Conservation (phyloP, 1,140 invertebrate species). For the Cherax destructor region DNA sequence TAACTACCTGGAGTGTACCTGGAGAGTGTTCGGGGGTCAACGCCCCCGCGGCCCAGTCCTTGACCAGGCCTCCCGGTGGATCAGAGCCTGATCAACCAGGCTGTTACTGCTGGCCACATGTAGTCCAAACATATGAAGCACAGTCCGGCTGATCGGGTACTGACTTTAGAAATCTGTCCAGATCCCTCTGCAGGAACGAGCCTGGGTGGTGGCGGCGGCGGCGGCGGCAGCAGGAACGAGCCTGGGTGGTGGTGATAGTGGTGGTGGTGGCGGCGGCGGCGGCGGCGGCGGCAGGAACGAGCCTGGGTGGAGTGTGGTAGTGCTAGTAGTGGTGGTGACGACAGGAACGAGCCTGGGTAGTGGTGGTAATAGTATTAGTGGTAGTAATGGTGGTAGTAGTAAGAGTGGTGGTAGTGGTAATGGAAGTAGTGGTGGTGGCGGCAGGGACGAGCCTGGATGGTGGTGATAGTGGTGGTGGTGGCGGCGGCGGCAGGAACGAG, state of each 20-base stretch:
- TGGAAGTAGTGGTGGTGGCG: slow-evolving; percentile 20
- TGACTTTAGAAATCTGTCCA: too few species aligned
- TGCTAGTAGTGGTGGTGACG: neutral
- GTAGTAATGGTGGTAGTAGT: neutral
- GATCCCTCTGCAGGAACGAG: too few species aligned
- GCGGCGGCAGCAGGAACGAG: slow-evolving; percentile 28
- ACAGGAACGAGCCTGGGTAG: neutral
- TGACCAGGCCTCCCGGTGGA: too few species aligned
- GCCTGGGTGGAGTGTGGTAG: neutral
- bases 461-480: neutral
- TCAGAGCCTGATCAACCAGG: too few species aligned
- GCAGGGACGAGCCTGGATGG: slow-evolving; percentile 40
- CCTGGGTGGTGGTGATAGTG: slow-evolving; percentile 37
- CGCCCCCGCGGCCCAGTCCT: too few species aligned
- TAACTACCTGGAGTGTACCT: too few species aligned
- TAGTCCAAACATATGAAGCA: too few species aligned
- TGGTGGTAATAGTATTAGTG: neutral
- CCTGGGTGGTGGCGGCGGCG: neutral
- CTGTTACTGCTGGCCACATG: too few species aligned
- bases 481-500: too few species aligned
- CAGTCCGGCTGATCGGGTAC: too few species aligned
- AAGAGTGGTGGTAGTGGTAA: neutral
- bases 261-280: neutral
- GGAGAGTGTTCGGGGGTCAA: too few species aligned
- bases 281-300: neutral